These are phyloP conservation scores for roundworm (Caenorhabditis elegans) DNA, from an alignment of 1,140 invertebrate genomes.

Conservation along the genomic window WBcel235 BX284605.5:18632501-18633000, in stretches of 20 bases:
- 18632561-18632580: not conserved
- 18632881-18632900: not conserved
- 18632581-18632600: not conserved
- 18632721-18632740: too few relatives aligned
- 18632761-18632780: not conserved
- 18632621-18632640: not conserved
- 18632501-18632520: not conserved
- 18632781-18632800: not conserved
- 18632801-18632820: not conserved
- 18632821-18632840: not conserved
- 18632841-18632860: not conserved
- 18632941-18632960: not conserved
- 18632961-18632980: not conserved
- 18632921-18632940: not conserved
- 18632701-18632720: too few relatives aligned
- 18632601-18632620: conserved; percentile 4
- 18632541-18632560: not conserved
- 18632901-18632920: not conserved
- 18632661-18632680: too few relatives aligned
- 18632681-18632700: too few relatives aligned
- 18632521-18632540: not conserved
- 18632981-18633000: not conserved
- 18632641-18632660: not conserved
- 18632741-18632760: conserved; percentile 10
- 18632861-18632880: not conserved